phyloP scores from a whole-genome alignment of 2,113 vertebrate genomes.

The Ellobius talpinus region DNA sequence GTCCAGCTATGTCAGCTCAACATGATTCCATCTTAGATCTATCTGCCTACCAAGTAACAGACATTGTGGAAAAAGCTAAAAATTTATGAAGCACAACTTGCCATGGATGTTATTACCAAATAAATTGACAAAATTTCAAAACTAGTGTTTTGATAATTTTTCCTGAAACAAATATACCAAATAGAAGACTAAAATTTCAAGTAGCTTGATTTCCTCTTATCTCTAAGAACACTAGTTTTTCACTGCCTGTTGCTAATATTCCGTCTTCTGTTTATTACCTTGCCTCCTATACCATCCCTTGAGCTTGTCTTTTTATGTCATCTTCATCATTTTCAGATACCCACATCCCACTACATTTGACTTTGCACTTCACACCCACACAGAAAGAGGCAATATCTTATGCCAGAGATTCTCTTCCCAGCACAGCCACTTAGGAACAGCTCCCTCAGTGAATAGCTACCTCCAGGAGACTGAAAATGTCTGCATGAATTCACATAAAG shows the following conservation, averaged over 20 bases:
- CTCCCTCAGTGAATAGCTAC: neutral
- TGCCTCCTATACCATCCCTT: neutral
- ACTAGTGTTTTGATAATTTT: constrained; percentile 17
- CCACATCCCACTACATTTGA: neutral
- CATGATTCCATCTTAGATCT: neutral
- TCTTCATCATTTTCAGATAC: neutral
- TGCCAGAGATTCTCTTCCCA: neutral
- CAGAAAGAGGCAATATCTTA: neutral
- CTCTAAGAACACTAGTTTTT: neutral
- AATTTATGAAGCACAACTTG: neutral
- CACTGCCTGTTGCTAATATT: neutral
- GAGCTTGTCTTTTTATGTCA: neutral
- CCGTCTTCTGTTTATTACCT: neutral
- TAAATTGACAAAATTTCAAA: constrained; percentile 48
- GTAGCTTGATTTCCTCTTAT: neutral
- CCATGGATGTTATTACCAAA: neutral
- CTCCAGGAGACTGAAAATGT: neutral
- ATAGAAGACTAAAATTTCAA: constrained; percentile 21
- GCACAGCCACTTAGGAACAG: neutral
- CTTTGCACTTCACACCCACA: neutral
- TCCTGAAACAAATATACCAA: constrained; percentile 19
- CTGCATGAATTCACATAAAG: neutral
- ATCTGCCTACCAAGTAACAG: neutral
- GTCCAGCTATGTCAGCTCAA: neutral
- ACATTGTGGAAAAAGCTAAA: neutral